A percentile compares a stretch with the other conserved stretches of the same genome.
These are phyloP conservation scores for Delphinus delphis DNA, from an alignment of 2,113 vertebrate genomes.

Conservation along the genomic window DNA sequence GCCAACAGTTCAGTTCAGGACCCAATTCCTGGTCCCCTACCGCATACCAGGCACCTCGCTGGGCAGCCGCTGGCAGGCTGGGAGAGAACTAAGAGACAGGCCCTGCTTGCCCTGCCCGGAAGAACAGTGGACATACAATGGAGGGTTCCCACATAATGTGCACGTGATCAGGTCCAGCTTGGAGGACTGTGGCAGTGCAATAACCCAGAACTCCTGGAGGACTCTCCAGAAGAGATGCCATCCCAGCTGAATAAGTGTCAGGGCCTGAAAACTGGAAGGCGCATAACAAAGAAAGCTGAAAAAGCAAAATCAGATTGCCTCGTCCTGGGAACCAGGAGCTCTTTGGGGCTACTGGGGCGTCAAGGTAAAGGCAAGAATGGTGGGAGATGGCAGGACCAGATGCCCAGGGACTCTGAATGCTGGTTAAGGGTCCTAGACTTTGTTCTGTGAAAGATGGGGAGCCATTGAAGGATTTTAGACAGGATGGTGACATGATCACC, in stretches of 20 bases:
- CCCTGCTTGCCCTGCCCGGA: not conserved
- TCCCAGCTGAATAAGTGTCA: not conserved
- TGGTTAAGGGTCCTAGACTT: not conserved
- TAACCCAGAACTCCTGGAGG: not conserved
- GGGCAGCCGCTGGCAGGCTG: not conserved
- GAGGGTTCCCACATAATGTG: not conserved
- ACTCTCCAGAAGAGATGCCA: not conserved
- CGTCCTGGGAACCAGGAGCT: not conserved
- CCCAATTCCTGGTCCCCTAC: not conserved
- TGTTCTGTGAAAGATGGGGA: accelerated
- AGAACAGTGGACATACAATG: not conserved
- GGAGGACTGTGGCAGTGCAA: not conserved
- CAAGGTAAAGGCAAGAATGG: not conserved
- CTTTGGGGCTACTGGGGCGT: accelerated
- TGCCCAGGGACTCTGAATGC: not conserved
- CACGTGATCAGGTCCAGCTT: not conserved
- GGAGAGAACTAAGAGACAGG: not conserved
- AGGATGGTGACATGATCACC: not conserved
- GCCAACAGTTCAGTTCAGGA: not conserved
- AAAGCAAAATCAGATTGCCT: too few species aligned
- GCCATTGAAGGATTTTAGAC: not conserved
- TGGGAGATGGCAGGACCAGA: not conserved
- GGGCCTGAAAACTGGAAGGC: not conserved
- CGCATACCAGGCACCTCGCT: accelerated
- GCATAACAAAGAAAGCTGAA: not conserved